Base-by-base conservation (phyloP, 2,113 vertebrate genomes). In the Apus apus region DNA sequence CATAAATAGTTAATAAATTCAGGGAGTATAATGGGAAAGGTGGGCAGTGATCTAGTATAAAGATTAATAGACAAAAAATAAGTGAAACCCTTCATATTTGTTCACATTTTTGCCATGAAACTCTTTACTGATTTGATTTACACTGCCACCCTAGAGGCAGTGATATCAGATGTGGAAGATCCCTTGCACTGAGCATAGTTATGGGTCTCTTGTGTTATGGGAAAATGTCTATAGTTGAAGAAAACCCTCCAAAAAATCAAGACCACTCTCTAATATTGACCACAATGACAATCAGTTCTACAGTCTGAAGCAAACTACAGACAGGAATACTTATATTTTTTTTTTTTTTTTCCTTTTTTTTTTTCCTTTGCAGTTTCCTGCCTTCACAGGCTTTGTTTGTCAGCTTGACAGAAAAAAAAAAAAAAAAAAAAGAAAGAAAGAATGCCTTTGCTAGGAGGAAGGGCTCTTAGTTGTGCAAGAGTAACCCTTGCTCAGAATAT, bases 371-470 rank as follows among this genome's bases (percentile, higher is more conserved):
- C n/a, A n/a, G n/a, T n/a, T n/a, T n/a, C n/a, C n/a, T n/a, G n/a
- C n/a, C n/a, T n/a, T n/a, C n/a, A n/a, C 23, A 76, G 56, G 15
- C 25, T 90, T 93, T 77, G 12, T 86, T 89, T 94, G 14, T 82
- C 45, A 88, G 26, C 25, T 72, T 75, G 34, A 16, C 15, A 10
- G 11, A 20, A 38, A 38, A 38, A 38, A 38, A 38, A 8, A 38
- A 38, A 38, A 38, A 38, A 38, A 38, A 38, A 8, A 38, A 38
- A 38, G 10, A 38, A 8, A 8, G 38, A 38, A 38, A n/a, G n/a
- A n/a, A n/a, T n/a, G n/a, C n/a, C n/a, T n/a, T n/a, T n/a, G n/a
- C n/a, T n/a, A n/a, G 23, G 13, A 17, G n/a, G 56, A 66, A 94
- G 53, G 19, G n/a, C 29, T 87, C 46, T 57, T 40, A 76, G 51